A percentile compares a stretch with the other conserved stretches of the same genome.
Conservation (phyloP, 2,113 vertebrate genomes). For the Oceanites oceanicus region DNA sequence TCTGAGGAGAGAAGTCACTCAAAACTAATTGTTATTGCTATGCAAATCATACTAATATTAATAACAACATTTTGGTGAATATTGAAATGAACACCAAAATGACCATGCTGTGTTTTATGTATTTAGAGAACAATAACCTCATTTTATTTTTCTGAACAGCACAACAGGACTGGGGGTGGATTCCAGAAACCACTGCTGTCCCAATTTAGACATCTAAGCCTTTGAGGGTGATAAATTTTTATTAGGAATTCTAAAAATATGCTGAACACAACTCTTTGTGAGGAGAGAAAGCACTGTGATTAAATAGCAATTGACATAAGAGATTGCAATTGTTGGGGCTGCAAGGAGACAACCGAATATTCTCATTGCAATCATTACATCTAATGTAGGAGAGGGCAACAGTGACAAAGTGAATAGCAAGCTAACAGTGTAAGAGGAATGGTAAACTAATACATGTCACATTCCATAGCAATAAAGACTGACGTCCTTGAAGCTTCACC, state of each 20-base stretch:
- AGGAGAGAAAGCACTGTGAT: background rate
- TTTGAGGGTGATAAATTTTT: background rate
- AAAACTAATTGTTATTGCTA: background rate
- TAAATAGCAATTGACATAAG: conserved; percentile 10
- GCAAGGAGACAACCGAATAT: conserved; percentile 1
- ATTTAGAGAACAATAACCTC: background rate
- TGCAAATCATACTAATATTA: background rate
- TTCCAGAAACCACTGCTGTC: background rate
- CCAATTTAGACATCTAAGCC: background rate
- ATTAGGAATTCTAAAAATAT: conserved; percentile 23
- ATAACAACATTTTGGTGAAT: background rate
- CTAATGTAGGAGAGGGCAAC: background rate
- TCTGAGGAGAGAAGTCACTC: background rate
- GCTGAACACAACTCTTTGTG: background rate
- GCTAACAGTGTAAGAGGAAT: background rate
- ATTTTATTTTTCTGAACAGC: background rate
- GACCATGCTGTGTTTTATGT: background rate
- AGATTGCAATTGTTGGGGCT: background rate
- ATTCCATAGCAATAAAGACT: background rate
- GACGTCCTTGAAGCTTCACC: background rate
- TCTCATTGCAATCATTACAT: background rate
- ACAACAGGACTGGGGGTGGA: background rate
- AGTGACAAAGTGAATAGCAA: background rate
- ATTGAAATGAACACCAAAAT: background rate
- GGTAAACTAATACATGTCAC: background rate